These are phyloP conservation scores for Stichopus chloronotus DNA, from an alignment of 35 echinoderm and acorn worm genomes.

Conservation along the genomic window DNA sequence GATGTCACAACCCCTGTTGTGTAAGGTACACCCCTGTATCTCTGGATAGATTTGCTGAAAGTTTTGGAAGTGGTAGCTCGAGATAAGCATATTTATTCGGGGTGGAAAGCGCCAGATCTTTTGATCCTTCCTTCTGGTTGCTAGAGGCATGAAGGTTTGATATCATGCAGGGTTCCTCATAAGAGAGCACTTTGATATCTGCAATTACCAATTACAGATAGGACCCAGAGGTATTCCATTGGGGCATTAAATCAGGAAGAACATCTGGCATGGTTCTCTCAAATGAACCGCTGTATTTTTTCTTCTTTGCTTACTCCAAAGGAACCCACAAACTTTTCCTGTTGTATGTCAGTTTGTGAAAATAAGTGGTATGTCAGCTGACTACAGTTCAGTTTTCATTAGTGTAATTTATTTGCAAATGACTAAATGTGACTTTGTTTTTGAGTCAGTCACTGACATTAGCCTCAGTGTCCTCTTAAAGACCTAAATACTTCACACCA, in stretches of 20 bases:
- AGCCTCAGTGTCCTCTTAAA: too few relatives aligned
- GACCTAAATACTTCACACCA: too few relatives aligned
- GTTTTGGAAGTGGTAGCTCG: not conserved
- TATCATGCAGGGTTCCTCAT: conserved; percentile 1
- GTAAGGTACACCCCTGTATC: not conserved
- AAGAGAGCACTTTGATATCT: not conserved
- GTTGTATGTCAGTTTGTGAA: too few relatives aligned
- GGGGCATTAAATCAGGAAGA: not conserved
- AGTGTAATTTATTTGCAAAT: too few relatives aligned
- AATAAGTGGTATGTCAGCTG: too few relatives aligned
- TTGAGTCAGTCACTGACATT: too few relatives aligned
- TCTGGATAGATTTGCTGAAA: not conserved
- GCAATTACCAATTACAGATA: conserved; percentile 38
- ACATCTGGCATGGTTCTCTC: not conserved
- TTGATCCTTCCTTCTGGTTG: not conserved
- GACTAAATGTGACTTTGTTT: too few relatives aligned
- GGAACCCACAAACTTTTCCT: not conserved
- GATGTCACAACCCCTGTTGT: conserved; percentile 32
- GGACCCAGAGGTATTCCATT: conserved; percentile 13
- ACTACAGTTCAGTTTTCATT: too few relatives aligned
- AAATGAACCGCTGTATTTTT: not conserved
- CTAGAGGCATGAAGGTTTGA: conserved; percentile 11
- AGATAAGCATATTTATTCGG: conserved; percentile 15
- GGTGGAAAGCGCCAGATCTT: not conserved
- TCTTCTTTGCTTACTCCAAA: not conserved